These are phyloP conservation scores for Camponotus pennsylvanicus DNA, from an alignment of 1,140 invertebrate species.

Conservation along the genomic window DNA sequence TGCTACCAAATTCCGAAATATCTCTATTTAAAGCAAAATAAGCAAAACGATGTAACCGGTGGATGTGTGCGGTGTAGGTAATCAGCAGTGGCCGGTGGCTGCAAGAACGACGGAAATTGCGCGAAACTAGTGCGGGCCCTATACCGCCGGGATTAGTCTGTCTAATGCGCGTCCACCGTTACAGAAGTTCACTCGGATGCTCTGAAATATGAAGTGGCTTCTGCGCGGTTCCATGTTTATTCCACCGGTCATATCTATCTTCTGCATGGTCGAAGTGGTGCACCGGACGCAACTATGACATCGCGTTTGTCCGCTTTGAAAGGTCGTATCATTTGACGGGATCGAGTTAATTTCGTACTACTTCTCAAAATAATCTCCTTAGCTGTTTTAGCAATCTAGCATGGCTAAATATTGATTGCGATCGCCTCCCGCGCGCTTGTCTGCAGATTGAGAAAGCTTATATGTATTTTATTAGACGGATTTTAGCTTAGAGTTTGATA, in stretches of 20 bases:
- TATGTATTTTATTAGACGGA: neutral
- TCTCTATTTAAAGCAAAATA: conserved; percentile 65
- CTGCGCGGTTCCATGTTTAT: conserved; percentile 61
- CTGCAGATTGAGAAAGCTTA: conserved; percentile 19
- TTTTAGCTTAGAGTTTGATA: neutral
- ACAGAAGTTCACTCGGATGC: conserved; percentile 65
- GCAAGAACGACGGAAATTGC: conserved; percentile 68
- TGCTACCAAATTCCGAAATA: conserved; percentile 42
- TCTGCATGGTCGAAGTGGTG: conserved; percentile 60
- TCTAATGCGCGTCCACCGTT: conserved; percentile 66
- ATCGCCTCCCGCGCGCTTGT: neutral
- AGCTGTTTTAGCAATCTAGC: no score
- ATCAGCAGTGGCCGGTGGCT: conserved; percentile 66
- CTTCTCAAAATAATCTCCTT: conserved; percentile 52
- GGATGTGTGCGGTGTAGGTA: conserved; percentile 61
- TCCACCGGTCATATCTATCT: conserved; percentile 63
- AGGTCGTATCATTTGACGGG: conserved; percentile 52
- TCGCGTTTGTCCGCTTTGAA: conserved; percentile 61
- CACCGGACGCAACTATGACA: conserved; percentile 39
- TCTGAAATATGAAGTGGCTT: conserved; percentile 70
- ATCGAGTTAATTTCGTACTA: conserved; percentile 60
- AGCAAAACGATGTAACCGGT: conserved; percentile 55
- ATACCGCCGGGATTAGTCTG: conserved; percentile 69
- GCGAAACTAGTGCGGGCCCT: conserved; percentile 65
- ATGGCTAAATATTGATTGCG: conserved; percentile 40